Conservation (phyloP, 2,797 vertebrate species). For the Manis pentadactyla region DNA sequence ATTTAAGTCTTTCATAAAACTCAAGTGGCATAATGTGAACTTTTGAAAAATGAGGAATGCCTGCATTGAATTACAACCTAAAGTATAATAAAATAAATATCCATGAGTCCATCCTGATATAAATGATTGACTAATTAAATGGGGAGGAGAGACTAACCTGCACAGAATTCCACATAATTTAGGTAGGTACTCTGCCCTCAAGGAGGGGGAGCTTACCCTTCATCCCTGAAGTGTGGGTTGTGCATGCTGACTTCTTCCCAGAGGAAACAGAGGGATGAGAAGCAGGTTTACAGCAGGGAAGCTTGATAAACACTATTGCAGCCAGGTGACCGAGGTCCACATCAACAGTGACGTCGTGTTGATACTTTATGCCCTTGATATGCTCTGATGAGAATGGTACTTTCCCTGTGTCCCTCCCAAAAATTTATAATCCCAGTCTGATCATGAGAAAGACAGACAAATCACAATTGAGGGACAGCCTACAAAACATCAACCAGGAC, state of each 20-base stretch:
- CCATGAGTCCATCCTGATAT: not conserved
- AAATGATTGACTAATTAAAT: not conserved
- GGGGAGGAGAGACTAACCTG: not conserved
- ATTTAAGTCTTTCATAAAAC: not conserved
- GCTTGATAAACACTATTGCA: not conserved
- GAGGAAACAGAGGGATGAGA: not conserved
- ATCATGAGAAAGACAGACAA: not conserved
- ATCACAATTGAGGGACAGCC: not conserved
- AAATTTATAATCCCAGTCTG: not conserved
- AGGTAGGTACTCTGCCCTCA: not conserved
- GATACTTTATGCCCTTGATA: not conserved
- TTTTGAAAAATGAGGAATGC: not conserved
- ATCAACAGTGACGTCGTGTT: not conserved
- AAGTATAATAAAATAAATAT: not conserved
- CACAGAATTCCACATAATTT: not conserved
- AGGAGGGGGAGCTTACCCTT: not conserved
- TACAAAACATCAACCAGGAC: not conserved
- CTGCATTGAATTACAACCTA: not conserved
- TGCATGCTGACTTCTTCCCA: not conserved
- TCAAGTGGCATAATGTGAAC: not conserved
- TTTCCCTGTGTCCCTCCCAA: not conserved
- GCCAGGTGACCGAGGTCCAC: not conserved
- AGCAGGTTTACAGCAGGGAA: not conserved
- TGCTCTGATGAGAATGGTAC: not conserved
- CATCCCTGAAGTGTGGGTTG: not conserved